A percentile compares a stretch with the other conserved stretches of the same genome.
Evolutionary conservation across 1,140 invertebrate species (phyloP).

Genomic region (Araneus ventricosus): DNA sequence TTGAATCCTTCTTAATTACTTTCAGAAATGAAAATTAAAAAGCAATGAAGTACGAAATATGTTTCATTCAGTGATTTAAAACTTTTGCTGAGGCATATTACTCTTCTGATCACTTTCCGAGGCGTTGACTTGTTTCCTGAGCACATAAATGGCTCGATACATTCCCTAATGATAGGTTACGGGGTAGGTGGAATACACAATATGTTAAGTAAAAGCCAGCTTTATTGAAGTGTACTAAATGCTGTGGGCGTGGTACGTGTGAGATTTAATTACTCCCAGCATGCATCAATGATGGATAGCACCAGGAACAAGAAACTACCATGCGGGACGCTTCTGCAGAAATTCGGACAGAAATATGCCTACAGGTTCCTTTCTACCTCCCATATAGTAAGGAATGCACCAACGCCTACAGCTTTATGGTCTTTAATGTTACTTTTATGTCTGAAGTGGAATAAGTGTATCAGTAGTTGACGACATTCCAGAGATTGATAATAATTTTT

Average conservation of each 20-base stretch:
- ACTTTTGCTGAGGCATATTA: no score
- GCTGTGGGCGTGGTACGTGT: constrained; percentile 27
- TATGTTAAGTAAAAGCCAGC: background rate
- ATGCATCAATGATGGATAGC: constrained; percentile 45
- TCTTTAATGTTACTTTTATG: no score
- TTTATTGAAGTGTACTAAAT: background rate
- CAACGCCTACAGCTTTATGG: no score
- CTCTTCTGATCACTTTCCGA: background rate
- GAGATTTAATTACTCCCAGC: constrained; percentile 60
- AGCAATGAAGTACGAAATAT: no score
- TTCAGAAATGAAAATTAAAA: no score
- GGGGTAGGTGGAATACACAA: constrained; percentile 12
- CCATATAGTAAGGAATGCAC: background rate
- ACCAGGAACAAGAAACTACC: background rate
- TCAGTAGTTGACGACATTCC: no score
- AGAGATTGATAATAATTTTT: no score
- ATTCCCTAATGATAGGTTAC: background rate
- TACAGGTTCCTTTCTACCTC: background rate
- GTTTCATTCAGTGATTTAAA: no score
- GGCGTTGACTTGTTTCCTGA: background rate
- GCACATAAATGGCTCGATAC: background rate
- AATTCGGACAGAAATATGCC: background rate
- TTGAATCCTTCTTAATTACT: no score
- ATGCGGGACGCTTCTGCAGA: background rate
- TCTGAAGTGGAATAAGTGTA: no score